A percentile compares a stretch with the other conserved stretches of the same genome.
Evolutionary conservation across 2,113 vertebrate genomes (phyloP).

Genomic region (Irena cyanogastra): DNA sequence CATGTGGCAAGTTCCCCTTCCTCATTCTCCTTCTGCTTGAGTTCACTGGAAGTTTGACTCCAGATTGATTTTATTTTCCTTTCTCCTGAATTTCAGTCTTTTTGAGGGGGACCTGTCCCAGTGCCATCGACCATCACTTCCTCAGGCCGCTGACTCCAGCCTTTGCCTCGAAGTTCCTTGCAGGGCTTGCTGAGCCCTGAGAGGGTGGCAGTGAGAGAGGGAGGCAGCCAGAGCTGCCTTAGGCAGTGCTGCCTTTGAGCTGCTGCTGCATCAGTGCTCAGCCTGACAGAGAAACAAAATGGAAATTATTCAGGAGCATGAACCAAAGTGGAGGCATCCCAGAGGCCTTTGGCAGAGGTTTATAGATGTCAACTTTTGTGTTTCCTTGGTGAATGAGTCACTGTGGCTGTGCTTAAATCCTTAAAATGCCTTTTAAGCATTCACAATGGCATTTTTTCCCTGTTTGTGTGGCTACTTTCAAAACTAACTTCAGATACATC

Average conservation of each 20-base stretch:
- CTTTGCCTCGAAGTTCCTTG: rapidly evolving
- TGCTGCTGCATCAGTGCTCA: neutral
- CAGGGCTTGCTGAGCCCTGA: neutral
- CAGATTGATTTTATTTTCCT: neutral
- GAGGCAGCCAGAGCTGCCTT: neutral
- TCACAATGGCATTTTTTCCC: neutral
- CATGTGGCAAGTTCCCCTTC: neutral
- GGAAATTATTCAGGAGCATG: neutral
- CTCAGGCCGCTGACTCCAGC: rapidly evolving
- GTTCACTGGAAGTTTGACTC: neutral
- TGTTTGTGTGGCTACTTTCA: neutral
- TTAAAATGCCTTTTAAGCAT: neutral
- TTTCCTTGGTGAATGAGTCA: neutral
- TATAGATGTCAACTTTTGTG: neutral
- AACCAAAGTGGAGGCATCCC: neutral
- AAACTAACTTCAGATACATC: neutral
- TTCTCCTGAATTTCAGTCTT: neutral
- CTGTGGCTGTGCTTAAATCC: neutral
- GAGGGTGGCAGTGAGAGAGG: neutral
- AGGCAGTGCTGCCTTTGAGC: rapidly evolving
- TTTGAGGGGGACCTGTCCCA: neutral
- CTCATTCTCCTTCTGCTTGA: neutral
- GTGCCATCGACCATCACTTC: neutral
- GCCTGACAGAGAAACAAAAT: neutral
- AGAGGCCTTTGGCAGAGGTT: neutral